A percentile compares a stretch with the other conserved stretches of the same genome.
These are phyloP conservation scores for Dioctria rufipes DNA, from an alignment of 2,888 invertebrate genomes.

Conservation along the genomic window DNA sequence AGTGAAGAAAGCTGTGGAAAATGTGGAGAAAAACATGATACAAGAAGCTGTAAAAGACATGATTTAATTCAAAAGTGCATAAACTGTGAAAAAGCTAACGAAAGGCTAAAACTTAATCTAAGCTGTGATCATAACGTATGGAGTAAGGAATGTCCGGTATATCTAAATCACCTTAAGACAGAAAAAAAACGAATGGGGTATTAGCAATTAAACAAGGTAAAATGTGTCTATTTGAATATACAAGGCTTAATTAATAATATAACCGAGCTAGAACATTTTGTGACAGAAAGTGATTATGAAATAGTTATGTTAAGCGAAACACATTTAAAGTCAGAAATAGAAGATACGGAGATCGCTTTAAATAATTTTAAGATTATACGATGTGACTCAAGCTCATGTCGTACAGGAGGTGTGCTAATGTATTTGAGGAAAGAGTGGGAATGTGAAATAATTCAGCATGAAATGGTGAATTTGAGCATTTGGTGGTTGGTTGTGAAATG, in stretches of 20 bases:
- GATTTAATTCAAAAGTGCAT: too few species aligned
- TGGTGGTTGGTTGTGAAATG: not conserved
- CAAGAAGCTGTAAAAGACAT: too few species aligned
- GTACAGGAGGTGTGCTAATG: not conserved
- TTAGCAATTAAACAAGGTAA: not conserved
- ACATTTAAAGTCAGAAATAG: not conserved
- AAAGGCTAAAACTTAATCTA: too few species aligned
- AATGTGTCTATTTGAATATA: not conserved
- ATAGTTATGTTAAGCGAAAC: not conserved
- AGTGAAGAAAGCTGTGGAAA: too few species aligned
- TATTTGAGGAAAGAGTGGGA: not conserved
- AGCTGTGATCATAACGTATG: not conserved
- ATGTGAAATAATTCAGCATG: not conserved
- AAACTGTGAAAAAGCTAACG: too few species aligned
- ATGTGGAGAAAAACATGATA: too few species aligned
- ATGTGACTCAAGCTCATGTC: too few species aligned
- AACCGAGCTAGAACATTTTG: not conserved
- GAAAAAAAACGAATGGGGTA: not conserved
- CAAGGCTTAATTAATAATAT: slow-evolving; percentile 9
- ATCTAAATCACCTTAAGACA: not conserved
- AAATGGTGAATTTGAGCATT: not conserved
- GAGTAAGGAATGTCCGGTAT: not conserved
- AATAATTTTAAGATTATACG: too few species aligned
- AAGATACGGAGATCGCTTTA: too few species aligned
- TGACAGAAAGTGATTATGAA: not conserved